Evolutionary conservation across 30 jellyfish, hydroid and myxozoan genomes (phyloP).

Genomic region (Morbakka virulenta): DNA sequence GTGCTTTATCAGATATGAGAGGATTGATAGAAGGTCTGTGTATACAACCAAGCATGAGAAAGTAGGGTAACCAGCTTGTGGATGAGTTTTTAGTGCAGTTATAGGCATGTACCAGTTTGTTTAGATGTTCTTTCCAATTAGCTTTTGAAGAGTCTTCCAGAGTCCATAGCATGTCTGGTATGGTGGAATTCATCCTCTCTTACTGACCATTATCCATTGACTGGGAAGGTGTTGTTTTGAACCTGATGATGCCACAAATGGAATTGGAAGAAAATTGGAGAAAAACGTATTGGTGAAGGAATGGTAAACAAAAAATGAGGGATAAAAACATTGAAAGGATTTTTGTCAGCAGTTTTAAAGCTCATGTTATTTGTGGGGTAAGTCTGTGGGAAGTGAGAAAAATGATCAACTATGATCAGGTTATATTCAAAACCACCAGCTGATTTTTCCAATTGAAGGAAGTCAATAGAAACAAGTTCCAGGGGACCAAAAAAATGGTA

Average conservation of each 20-base stretch:
- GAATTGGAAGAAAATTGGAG: background rate
- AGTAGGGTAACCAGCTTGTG: conserved; percentile 24
- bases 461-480: conserved; percentile 41
- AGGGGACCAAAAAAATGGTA: conserved; percentile 7
- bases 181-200: conserved; percentile 31
- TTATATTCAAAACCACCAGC: conserved; percentile 51
- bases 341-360: conserved; percentile 26
- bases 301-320: background rate
- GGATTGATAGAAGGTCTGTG: conserved; percentile 12
- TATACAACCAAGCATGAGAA: conserved; percentile 34
- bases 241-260: conserved; percentile 13
- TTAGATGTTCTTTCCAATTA: conserved; percentile 20
- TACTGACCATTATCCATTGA: conserved; percentile 23
- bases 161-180: conserved; percentile 10
- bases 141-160: conserved; percentile 17
- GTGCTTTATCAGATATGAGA: background rate
- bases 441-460: conserved; percentile 23
- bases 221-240: conserved; percentile 26
- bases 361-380: conserved; percentile 35
- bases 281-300: conserved; percentile 10
- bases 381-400: conserved; percentile 41
- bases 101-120: conserved; percentile 13
- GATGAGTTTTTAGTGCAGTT: conserved; percentile 1
- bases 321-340: conserved; percentile 16
- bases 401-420: conserved; percentile 55